Evolutionary conservation across 2,113 vertebrate species (phyloP), one percentile per base, ranked within the genome.

Genomic region (Gasterosteus aculeatus): DNA sequence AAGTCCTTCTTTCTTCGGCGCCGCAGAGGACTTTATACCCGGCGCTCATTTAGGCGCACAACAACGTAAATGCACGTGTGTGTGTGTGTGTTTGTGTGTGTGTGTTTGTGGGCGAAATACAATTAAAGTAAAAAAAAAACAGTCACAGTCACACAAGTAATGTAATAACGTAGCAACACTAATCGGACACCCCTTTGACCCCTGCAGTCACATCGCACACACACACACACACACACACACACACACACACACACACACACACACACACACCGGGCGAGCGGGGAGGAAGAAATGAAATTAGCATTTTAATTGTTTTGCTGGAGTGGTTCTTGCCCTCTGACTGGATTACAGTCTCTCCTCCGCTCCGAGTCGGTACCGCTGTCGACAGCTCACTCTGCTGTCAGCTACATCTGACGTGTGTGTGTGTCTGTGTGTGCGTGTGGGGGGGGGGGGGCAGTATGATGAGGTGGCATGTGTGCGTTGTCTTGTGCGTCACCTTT

Each of bases 301-400:
- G 89, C 92, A 93, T 92, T 93, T 92, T 92, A 91, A 92, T 93
- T 93, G 92, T 93, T 90, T 93, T 88, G 87, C 91, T 92, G 80
- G 84, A 91, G 89, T 88, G 87, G 76, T 85, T 87, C 90, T 85
- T 81, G 75, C 85, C 85, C 83, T 73, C 60, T 85, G 88, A 88
- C 84, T 80, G 82, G 88, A 89, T 92, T 90, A 92, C 81, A 81
- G 64, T 75, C 78, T 83, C 72, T 73, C 63, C 77, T 74, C 67
- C 7, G 39, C 77, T 83, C 63, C 64, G 54, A 81, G 72, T 71
- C 67, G 3, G 74, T 79, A 62, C 65, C 61, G 42, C 80, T 76
- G 88, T 86, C 88, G 86, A 82, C 84, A 83, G 78, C 79, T 87
- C 82, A 86, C 85, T 89, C 80, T 84, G 71, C 84, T 86, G 77